A percentile compares a stretch with the other conserved stretches of the same genome.
These are phyloP conservation scores for Prunella fulvescens DNA, from an alignment of 2,113 vertebrate genomes.

Conservation along the genomic window DNA sequence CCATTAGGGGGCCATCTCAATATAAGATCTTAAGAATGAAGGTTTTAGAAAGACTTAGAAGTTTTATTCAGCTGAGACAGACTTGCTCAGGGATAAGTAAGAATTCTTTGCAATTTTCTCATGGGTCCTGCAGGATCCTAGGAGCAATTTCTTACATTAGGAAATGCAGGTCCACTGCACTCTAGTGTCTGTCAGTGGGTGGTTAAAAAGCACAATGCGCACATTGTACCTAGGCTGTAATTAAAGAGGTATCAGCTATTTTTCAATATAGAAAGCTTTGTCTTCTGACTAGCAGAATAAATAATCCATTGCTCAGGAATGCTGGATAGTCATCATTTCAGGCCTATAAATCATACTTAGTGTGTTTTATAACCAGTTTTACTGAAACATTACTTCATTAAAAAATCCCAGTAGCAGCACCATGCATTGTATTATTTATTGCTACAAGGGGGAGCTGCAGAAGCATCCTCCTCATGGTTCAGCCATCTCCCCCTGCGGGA, in stretches of 20 bases:
- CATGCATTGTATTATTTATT: neutral
- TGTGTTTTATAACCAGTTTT: neutral
- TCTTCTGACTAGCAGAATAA: slow-evolving; percentile 23
- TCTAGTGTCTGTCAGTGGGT: slow-evolving; percentile 22
- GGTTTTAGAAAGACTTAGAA: slow-evolving; percentile 5
- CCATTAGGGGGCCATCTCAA: slow-evolving; percentile 33
- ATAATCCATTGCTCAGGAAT: slow-evolving; percentile 8
- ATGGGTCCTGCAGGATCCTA: slow-evolving; percentile 23
- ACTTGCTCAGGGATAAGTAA: slow-evolving; percentile 16
- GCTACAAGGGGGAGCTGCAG: neutral
- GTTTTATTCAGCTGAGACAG: neutral
- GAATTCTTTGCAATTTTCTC: slow-evolving; percentile 60
- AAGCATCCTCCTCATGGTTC: neutral
- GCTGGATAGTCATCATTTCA: slow-evolving; percentile 1
- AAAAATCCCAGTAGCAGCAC: neutral
- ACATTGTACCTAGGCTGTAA: slow-evolving; percentile 17
- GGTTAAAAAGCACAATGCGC: slow-evolving; percentile 28
- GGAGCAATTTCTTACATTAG: slow-evolving; percentile 20
- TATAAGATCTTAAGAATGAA: slow-evolving; percentile 15
- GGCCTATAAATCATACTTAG: neutral
- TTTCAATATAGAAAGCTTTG: slow-evolving; percentile 41
- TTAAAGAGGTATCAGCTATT: slow-evolving; percentile 42
- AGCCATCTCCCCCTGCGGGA: neutral
- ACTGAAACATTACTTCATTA: neutral
- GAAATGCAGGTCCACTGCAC: slow-evolving; percentile 28